Conservation (phyloP, 2,888 invertebrate species). For the Chaetoderma sp. region DNA sequence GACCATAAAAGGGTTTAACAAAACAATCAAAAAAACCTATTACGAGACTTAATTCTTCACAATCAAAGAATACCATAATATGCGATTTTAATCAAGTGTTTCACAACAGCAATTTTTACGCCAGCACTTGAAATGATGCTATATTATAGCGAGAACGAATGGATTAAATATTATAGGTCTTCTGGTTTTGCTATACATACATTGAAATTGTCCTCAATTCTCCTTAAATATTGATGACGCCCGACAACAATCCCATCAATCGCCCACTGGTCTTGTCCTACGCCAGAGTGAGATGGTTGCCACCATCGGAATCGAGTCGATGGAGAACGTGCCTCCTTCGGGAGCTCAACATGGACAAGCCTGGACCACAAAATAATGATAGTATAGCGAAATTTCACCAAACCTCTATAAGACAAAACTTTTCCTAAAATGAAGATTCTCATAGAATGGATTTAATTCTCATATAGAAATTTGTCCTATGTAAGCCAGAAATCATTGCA, state of each 20-base stretch:
- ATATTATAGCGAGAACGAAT: neutral
- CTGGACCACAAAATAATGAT: conserved; percentile 36
- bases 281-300: conserved; percentile 69
- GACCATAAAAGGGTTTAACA: too few species aligned
- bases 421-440: neutral
- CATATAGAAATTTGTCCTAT: too few species aligned
- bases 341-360: conserved; percentile 62
- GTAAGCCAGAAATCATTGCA: too few species aligned
- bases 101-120: too few species aligned
- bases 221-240: conserved; percentile 43
- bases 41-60: too few species aligned
- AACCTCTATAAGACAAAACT: neutral
- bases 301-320: conserved; percentile 68
- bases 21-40: too few species aligned
- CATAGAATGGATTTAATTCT: too few species aligned
- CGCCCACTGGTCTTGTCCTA: conserved; percentile 69
- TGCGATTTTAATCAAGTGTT: too few species aligned
- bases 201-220: conserved; percentile 59
- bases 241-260: conserved; percentile 68
- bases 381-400: neutral
- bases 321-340: conserved; percentile 57
- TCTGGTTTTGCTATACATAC: conserved; percentile 47
- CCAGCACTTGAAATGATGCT: too few species aligned
- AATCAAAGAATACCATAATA: too few species aligned
- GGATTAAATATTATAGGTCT: neutral